phyloP scores from a whole-genome alignment of 2,113 vertebrate species.

The Vicugna pacos region DNA sequence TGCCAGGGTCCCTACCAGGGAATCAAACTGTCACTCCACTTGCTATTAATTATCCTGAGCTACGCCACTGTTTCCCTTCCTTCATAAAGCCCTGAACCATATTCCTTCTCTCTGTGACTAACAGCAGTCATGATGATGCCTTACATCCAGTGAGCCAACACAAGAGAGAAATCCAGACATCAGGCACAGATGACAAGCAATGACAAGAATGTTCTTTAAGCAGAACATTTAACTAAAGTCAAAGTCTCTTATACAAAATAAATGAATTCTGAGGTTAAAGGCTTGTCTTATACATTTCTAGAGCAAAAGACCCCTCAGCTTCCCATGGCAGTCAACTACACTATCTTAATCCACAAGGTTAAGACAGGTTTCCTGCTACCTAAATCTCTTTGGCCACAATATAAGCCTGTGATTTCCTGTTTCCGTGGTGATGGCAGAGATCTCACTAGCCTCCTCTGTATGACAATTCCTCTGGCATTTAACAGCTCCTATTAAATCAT shows the following conservation, averaged over 20 bases:
- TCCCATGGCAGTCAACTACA: background rate
- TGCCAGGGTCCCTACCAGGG: constrained; percentile 66
- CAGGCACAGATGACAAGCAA: constrained; percentile 57
- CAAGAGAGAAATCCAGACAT: constrained; percentile 9
- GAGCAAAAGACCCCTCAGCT: background rate
- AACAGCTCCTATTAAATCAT: constrained; percentile 28
- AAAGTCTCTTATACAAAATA: constrained; percentile 45
- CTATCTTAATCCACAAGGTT: background rate
- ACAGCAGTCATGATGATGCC: constrained; percentile 42
- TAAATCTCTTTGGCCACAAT: constrained; percentile 50
- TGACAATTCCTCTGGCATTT: constrained; percentile 9
- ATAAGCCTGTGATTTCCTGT: constrained; percentile 44
- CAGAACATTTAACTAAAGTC: constrained; percentile 60
- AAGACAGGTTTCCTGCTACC: constrained; percentile 13
- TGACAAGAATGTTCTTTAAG: constrained; percentile 58
- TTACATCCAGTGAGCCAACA: constrained; percentile 51
- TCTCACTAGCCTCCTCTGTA: background rate
- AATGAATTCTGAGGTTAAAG: constrained; percentile 26
- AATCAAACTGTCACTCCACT: constrained; percentile 76
- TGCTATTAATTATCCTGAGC: constrained; percentile 74
- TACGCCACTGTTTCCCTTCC: constrained; percentile 57
- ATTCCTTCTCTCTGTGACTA: constrained; percentile 57
- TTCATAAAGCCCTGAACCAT: constrained; percentile 62
- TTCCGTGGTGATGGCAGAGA: constrained; percentile 40
- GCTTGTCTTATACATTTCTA: background rate